These are phyloP conservation scores for Lineus longissimus DNA, from an alignment of 1,140 invertebrate species.

Conservation along the genomic window DNA sequence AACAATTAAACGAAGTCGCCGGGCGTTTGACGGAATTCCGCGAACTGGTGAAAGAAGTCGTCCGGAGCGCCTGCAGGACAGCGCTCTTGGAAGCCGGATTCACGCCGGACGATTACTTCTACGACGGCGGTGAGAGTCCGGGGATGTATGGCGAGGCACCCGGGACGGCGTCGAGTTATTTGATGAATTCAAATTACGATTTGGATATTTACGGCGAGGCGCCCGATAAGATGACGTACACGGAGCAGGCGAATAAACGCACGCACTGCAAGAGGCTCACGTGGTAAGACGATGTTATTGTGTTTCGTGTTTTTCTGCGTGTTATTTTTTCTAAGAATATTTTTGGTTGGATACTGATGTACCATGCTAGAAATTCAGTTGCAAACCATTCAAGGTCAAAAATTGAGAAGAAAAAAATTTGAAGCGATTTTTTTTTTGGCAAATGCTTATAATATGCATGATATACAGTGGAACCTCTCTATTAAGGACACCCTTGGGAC, in stretches of 20 bases:
- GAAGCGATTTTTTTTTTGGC: too few relatives aligned
- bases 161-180: slow-evolving; percentile 45
- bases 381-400: too few relatives aligned
- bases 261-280: slow-evolving; percentile 68
- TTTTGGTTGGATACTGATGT: too few relatives aligned
- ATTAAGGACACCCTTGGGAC: too few relatives aligned
- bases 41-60: slow-evolving; percentile 61
- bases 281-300: too few relatives aligned
- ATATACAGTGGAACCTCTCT: too few relatives aligned
- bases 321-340: too few relatives aligned
- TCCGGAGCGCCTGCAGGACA: slow-evolving; percentile 67
- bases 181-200: slow-evolving; percentile 50
- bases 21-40: slow-evolving; percentile 61
- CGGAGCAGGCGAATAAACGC: slow-evolving; percentile 75
- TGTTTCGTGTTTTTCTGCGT: too few relatives aligned
- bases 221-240: slow-evolving; percentile 68
- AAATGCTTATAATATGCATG: too few relatives aligned
- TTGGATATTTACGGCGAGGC: slow-evolving; percentile 57
- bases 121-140: slow-evolving; percentile 47
- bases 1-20: slow-evolving; percentile 52
- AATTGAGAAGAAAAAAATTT: too few relatives aligned
- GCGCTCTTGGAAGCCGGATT: slow-evolving; percentile 71
- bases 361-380: too few relatives aligned
- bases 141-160: slow-evolving; percentile 42
- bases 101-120: slow-evolving; percentile 62